Evolutionary conservation across 2,888 invertebrate species (phyloP).

Genomic region (Emmelina monodactyla): DNA sequence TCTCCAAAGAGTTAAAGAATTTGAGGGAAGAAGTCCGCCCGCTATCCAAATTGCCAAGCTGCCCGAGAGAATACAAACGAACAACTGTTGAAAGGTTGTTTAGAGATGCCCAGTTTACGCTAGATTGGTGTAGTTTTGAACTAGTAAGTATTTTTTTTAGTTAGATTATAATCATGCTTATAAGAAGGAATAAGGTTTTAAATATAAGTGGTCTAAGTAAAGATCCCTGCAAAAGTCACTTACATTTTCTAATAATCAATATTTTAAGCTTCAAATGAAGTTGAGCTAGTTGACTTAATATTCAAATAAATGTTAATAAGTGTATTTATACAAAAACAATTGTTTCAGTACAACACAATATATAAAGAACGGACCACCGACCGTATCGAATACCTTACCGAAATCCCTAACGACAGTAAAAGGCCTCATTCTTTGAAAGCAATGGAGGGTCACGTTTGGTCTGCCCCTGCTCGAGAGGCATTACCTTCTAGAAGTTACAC

Average conservation of each 20-base stretch:
- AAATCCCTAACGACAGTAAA: constrained; percentile 27
- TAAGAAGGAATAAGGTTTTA: too few relatives aligned
- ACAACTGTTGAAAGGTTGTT: constrained; percentile 87
- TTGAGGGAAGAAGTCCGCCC: constrained; percentile 84
- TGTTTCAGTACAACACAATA: constrained; percentile 46
- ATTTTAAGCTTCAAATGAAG: too few relatives aligned
- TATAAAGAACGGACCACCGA: constrained; percentile 38
- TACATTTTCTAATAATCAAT: too few relatives aligned
- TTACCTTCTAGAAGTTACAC: constrained; percentile 75
- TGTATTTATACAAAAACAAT: too few relatives aligned
- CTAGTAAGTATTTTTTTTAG: constrained; percentile 72
- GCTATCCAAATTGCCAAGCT: constrained; percentile 77
- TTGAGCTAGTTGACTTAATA: too few relatives aligned
- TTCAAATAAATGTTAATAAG: too few relatives aligned
- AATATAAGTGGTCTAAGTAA: too few relatives aligned
- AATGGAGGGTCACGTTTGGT: constrained; percentile 56
- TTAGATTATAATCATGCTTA: too few relatives aligned
- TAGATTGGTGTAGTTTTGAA: constrained; percentile 91
- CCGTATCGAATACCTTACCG: constrained; percentile 40
- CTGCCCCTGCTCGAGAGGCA: constrained; percentile 64
- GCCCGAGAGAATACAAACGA: constrained; percentile 83
- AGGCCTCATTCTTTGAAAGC: constrained; percentile 19
- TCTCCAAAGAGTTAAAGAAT: constrained; percentile 73
- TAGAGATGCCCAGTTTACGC: constrained; percentile 76
- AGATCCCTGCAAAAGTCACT: too few relatives aligned